Evolutionary conservation across 2,888 invertebrate genomes (phyloP).

Genomic region (Campoletis raptor): DNA sequence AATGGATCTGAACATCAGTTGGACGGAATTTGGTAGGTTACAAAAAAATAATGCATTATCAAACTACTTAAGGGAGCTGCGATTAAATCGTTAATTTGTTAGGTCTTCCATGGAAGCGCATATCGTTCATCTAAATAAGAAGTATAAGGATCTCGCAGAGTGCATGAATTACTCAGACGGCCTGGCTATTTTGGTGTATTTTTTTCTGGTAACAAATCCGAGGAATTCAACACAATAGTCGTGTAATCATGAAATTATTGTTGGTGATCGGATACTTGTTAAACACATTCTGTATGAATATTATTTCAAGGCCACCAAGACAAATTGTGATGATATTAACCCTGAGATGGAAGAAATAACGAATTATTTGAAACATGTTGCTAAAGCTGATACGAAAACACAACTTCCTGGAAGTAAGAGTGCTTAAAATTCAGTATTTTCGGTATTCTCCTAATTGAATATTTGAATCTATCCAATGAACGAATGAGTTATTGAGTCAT

Average conservation of each 20-base stretch:
- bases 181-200: slow-evolving; percentile 75
- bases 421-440: background rate
- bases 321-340: slow-evolving; percentile 62
- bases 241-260: background rate
- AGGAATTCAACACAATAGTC: background rate
- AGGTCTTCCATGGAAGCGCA: slow-evolving; percentile 82
- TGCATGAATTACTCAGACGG: slow-evolving; percentile 78
- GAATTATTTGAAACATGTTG: slow-evolving; percentile 74
- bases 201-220: slow-evolving; percentile 75
- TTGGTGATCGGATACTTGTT: background rate
- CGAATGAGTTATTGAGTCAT: background rate
- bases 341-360: slow-evolving; percentile 75
- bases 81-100: background rate
- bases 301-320: slow-evolving; percentile 70
- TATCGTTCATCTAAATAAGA: slow-evolving; percentile 78
- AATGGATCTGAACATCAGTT: slow-evolving; percentile 79
- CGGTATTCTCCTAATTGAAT: background rate
- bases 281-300: background rate
- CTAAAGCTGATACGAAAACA: slow-evolving; percentile 59
- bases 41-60: background rate
- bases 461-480: background rate
- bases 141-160: slow-evolving; percentile 76
- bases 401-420: slow-evolving; percentile 76
- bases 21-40: slow-evolving; percentile 77
- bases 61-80: background rate